Evolutionary conservation across 2,888 invertebrate genomes (phyloP).

Genomic region (Girardia tigrina): DNA sequence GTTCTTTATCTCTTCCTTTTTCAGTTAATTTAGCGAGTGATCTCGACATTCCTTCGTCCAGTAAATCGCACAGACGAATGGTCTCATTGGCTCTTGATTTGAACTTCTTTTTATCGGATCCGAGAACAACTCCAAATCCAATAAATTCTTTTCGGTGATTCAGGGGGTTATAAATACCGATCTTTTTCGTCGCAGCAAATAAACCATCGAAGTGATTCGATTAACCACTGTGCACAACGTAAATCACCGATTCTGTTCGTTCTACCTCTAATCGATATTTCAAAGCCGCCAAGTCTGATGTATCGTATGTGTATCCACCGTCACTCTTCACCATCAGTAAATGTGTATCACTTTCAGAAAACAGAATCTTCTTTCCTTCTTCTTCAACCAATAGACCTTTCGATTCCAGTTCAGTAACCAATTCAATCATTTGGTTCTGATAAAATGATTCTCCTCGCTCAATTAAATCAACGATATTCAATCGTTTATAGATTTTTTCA

Average conservation of each 20-base stretch:
- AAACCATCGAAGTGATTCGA: conserved; percentile 58
- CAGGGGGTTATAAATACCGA: conserved; percentile 49
- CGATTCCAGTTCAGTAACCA: conserved; percentile 63
- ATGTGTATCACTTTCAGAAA: conserved; percentile 56
- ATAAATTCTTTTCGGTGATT: conserved; percentile 62
- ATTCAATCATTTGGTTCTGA: conserved; percentile 69
- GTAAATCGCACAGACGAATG: conserved; percentile 67
- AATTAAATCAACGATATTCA: conserved; percentile 61
- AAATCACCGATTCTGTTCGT: conserved; percentile 72
- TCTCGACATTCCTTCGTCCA: conserved; percentile 74
- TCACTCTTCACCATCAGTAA: conserved; percentile 88
- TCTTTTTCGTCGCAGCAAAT: conserved; percentile 61
- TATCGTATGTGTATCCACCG: conserved; percentile 89
- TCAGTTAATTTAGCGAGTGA: conserved; percentile 69
- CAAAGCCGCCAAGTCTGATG: conserved; percentile 85
- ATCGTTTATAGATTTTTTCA: conserved; percentile 70
- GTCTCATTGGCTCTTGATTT: conserved; percentile 94
- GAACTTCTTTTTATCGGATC: conserved; percentile 93
- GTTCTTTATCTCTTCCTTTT: conserved; percentile 66
- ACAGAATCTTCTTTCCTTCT: conserved; percentile 57
- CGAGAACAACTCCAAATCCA: conserved; percentile 85
- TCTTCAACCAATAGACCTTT: conserved; percentile 54
- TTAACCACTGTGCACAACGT: conserved; percentile 88
- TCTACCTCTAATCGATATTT: conserved; percentile 60
- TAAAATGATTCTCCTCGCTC: conserved; percentile 94